A percentile compares a stretch with the other conserved stretches of the same genome.
Evolutionary conservation across 2,888 invertebrate species (phyloP).

Genomic region (Melinaea marsaeus): DNA sequence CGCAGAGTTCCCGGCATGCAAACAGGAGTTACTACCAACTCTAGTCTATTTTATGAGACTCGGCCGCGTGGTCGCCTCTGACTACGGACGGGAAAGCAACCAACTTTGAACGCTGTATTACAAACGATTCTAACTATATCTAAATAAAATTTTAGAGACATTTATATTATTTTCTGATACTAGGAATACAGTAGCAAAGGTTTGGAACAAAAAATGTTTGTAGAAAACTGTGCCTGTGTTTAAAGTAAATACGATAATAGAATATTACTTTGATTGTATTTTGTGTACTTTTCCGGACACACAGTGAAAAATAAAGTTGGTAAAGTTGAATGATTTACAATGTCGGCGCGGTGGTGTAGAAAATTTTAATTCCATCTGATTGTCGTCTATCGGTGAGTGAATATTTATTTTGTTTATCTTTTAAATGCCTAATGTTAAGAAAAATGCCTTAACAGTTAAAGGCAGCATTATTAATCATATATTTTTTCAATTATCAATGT

Average conservation of each 20-base stretch:
- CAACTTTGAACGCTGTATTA: slow-evolving; percentile 49
- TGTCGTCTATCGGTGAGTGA: slow-evolving; percentile 47
- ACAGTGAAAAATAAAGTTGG: slow-evolving; percentile 44
- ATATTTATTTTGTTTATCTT: slow-evolving; percentile 12
- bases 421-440: not conserved
- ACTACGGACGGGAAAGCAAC: slow-evolving; percentile 40
- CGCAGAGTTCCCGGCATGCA: slow-evolving; percentile 57
- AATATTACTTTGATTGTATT: slow-evolving; percentile 21
- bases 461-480: too few species aligned
- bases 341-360: slow-evolving; percentile 45
- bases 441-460: too few species aligned
- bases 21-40: slow-evolving; percentile 42
- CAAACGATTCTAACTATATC: slow-evolving; percentile 22
- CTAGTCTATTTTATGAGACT: slow-evolving; percentile 67
- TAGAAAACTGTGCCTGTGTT: slow-evolving; percentile 17
- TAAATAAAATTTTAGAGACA: slow-evolving; percentile 6
- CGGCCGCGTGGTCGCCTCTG: slow-evolving; percentile 57
- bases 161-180: not conserved
- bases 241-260: not conserved
- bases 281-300: slow-evolving; percentile 37
- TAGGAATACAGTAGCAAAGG: slow-evolving; percentile 1
- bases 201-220: slow-evolving; percentile 2
- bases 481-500: too few species aligned
- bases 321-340: slow-evolving; percentile 56
- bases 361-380: slow-evolving; percentile 43